Base-by-base conservation (phyloP, 2,888 invertebrate species). In the Gymnoscelis rufifasciata region DNA sequence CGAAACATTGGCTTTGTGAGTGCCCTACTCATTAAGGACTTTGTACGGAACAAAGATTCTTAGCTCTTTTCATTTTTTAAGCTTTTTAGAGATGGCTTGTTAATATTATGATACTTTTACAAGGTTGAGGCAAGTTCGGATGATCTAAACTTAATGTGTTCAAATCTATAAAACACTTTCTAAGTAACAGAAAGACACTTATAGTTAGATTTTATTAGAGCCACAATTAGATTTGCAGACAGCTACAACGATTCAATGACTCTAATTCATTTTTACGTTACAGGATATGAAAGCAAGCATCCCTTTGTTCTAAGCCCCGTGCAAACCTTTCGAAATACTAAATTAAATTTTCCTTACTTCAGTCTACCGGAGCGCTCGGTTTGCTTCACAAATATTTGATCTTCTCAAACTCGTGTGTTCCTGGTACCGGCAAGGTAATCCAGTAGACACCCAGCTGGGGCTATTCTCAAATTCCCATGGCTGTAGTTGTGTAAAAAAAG, bases 361-460 rank as follows among this genome's bases (percentile, higher is more conserved):
- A 28, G 36, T 38, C 38, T 29, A 27, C 19, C 29, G 10, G 31
- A 13, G 10, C 19, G 26, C 30, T 37, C 42, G 24, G 41, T 35
- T 40, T 44, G 48, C 45, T 48, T 37, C 36, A 41, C 51, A 49
- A 52, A 52, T 52, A 52, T 47, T 50, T 48, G 48, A 56, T 51
- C 40, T 49, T 36, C 31, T 52, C 40, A 40, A 29, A 33, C 43
- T 43, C 47, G 45, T 51, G 51, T 42, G 40, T 44, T 37, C 55
- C 54, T 55, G 45, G 53, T 51, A 54, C 37, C 29, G 53, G 46
- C 42, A 44, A 31, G 33, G 38, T 45, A 42, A 42, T 46, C 43
- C 42, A 47, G 54, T 54, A 58, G 63, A 61, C 60, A 51, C 62
- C 51, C 59, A 59, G 56, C 62, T 55, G 57, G 49, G 7, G 15